Evolutionary conservation across 2,113 vertebrate species (phyloP).

Genomic region (Oxyruncus cristatus): DNA sequence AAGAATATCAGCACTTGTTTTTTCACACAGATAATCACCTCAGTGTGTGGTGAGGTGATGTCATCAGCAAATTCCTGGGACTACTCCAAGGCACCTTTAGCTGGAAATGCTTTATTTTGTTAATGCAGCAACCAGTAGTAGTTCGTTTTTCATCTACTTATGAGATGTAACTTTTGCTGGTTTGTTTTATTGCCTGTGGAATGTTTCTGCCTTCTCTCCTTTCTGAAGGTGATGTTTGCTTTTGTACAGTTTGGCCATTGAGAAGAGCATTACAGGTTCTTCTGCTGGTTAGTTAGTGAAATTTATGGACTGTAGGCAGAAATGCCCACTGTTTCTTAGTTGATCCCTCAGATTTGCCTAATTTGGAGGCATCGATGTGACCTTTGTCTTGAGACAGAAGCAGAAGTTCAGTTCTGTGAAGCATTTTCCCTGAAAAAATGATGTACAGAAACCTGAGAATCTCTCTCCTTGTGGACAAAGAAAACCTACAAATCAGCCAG

Average conservation of each 20-base stretch:
- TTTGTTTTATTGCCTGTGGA: not conserved
- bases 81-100: not conserved
- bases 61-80: not conserved
- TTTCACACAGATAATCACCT: not conserved
- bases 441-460: not conserved
- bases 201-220: not conserved
- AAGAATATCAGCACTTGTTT: not conserved
- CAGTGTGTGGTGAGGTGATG: not conserved
- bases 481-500: not conserved
- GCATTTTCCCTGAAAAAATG: not conserved
- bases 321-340: not conserved
- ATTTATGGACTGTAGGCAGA: not conserved
- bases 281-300: not conserved
- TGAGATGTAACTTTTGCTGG: not conserved
- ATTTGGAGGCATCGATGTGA: not conserved
- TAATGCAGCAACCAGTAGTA: not conserved
- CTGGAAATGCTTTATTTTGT: not conserved
- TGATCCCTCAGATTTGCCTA: not conserved
- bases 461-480: not conserved
- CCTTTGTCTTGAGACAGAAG: not conserved
- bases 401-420: not conserved
- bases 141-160: not conserved
- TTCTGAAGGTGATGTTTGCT: not conserved
- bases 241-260: not conserved
- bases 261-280: not conserved